Evolutionary conservation across 2,888 invertebrate genomes (phyloP), one percentile per base, ranked within the genome.

Genomic region (Lysandra bellargus): DNA sequence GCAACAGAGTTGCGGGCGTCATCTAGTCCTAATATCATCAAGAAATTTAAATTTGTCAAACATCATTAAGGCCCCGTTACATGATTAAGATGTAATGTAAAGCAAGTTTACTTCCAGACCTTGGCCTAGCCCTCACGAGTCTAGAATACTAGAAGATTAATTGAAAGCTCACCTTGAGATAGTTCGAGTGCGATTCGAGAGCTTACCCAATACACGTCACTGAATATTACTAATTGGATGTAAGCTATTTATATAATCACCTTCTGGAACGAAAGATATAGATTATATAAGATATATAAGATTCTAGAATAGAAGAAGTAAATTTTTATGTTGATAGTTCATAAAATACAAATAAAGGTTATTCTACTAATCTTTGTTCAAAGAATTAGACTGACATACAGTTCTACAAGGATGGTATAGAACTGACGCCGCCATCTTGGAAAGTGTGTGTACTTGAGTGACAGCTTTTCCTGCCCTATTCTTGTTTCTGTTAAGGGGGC

Each of bases 151-250:
- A 17, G 53, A 53, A 12, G 17, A 57, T 57, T 76, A 76, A 76
- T 76, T 76, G 57, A 76, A 53, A 76, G 53, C 53, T 53, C 76
- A 76, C 53, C 76, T 53, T 49, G 30, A 75, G 30, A 49, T 75
- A 49, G 44, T 49, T 30, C 30, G 53, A 76, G 76, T 76, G 53
- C 75, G 9, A 75, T 23, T 75, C 23, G 44, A 23, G 12, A 30
- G 53, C 76, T 30, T 33, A 76, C 53, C 57, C 33, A 57, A 33
- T 76, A 76, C 17, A 53, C 23, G 57, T 17, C 53, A 33, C 49
- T 76, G 53, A 76, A 53, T 75, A 75, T 76, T 7, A 57, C 53
- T 57, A 53, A 76, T 76, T 57, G 57, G 17, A 53, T 33, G 57
- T 76, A 76, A 37, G 69, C 33, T 14, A 69, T 33, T 33, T 14